A percentile compares a stretch with the other conserved stretches of the same genome.
These are phyloP conservation scores for Amphiduros pacificus DNA, from an alignment of 2,888 invertebrate genomes.

Conservation along the genomic window DNA sequence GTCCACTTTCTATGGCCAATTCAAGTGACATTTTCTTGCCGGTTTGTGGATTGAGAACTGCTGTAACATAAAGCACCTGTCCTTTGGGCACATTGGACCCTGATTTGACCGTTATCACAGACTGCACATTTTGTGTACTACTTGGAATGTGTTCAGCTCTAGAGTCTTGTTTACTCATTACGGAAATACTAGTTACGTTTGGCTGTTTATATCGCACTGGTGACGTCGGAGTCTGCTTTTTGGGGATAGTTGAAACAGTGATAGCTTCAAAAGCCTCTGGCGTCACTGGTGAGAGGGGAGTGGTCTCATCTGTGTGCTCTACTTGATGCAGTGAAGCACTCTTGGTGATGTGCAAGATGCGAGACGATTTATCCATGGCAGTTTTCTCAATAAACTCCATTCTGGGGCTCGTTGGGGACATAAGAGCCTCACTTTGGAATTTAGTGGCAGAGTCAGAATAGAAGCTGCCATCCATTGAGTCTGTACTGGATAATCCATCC, in stretches of 20 bases:
- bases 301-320: not conserved
- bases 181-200: conserved; percentile 22
- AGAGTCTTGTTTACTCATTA: conserved; percentile 14
- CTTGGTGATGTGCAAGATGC: conserved; percentile 10
- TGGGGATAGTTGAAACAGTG: conserved; percentile 11
- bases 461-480: not conserved
- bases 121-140: conserved; percentile 34
- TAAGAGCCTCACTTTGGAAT: not conserved
- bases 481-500: not conserved
- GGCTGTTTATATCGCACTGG: conserved; percentile 4
- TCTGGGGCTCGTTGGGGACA: too few species aligned
- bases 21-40: conserved; percentile 26
- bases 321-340: not conserved
- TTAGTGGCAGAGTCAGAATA: not conserved
- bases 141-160: conserved; percentile 19
- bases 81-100: conserved; percentile 43
- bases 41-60: conserved; percentile 58
- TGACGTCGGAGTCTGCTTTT: conserved; percentile 5
- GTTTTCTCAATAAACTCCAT: too few species aligned
- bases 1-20: conserved; percentile 32
- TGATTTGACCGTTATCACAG: conserved; percentile 44
- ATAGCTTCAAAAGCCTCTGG: conserved; percentile 14
- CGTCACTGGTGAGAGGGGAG: not conserved
- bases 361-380: conserved; percentile 1
- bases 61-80: conserved; percentile 40